Evolutionary conservation across 2,888 invertebrate genomes (phyloP).

Genomic region (Plebejus anna): DNA sequence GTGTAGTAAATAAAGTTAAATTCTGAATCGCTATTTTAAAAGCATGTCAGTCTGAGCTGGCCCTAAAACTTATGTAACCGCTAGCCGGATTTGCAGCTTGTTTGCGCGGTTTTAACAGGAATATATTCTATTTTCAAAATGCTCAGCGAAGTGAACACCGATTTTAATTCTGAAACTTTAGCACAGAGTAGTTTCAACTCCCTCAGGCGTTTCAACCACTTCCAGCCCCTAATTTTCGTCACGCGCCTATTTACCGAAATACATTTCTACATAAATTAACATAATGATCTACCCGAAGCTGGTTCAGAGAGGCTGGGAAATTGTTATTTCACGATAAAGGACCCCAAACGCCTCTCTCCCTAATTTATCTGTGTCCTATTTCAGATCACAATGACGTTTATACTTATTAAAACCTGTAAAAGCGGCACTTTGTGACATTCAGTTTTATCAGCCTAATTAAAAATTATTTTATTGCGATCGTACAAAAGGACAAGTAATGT

Average conservation of each 20-base stretch:
- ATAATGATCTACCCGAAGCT: not conserved
- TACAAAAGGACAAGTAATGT: no score
- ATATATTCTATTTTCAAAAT: slow-evolving; percentile 10
- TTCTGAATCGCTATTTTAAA: not conserved
- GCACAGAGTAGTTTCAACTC: not conserved
- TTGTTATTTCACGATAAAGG: not conserved
- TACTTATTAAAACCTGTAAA: not conserved
- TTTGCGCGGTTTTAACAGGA: not conserved
- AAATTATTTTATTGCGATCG: not conserved
- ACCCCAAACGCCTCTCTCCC: slow-evolving; percentile 9
- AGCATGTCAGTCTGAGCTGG: not conserved
- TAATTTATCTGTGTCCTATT: slow-evolving; percentile 7
- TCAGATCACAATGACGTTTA: not conserved
- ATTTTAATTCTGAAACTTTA: not conserved
- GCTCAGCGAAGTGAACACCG: not conserved
- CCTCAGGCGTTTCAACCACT: not conserved
- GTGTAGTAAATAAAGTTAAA: not conserved
- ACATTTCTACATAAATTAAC: not conserved
- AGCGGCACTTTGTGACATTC: not conserved
- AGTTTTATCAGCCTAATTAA: not conserved
- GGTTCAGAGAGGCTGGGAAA: not conserved
- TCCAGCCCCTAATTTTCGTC: not conserved
- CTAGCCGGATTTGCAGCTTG: not conserved
- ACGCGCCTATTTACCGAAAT: not conserved
- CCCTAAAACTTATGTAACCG: not conserved